Conservation (phyloP, 2,797 vertebrate genomes). For the Momotus momota region DNA sequence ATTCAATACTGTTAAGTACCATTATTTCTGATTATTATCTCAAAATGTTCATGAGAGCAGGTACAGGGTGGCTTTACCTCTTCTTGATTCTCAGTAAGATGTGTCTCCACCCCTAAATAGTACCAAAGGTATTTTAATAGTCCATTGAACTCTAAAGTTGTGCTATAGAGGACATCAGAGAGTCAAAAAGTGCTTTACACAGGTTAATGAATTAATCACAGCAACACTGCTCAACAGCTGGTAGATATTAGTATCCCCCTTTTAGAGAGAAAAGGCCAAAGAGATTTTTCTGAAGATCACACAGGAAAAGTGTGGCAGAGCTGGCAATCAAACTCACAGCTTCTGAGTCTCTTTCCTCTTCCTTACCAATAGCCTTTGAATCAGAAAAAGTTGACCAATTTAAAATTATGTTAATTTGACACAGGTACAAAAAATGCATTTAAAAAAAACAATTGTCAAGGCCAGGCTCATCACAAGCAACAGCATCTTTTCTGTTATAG, state of each 20-base stretch:
- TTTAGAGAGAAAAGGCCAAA: conserved; percentile 8
- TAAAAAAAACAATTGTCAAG: not conserved
- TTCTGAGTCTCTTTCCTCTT: conserved; percentile 55
- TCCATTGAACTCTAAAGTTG: not conserved
- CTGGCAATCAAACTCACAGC: conserved; percentile 59
- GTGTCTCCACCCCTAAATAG: not conserved
- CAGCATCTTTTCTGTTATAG: not conserved
- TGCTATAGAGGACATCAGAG: not conserved
- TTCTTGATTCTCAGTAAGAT: not conserved
- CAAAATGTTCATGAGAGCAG: not conserved
- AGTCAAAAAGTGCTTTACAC: not conserved
- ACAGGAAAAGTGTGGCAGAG: conserved; percentile 33
- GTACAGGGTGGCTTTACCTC: not conserved
- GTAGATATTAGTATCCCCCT: conserved; percentile 48
- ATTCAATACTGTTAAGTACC: not conserved
- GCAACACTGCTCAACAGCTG: conserved; percentile 35
- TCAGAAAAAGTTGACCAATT: conserved; percentile 36
- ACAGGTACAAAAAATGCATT: fast-evolving
- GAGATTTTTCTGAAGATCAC: not conserved
- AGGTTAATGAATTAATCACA: conserved; percentile 54
- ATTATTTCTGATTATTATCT: not conserved
- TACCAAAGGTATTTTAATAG: not conserved
- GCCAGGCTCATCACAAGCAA: not conserved
- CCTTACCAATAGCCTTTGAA: conserved; percentile 62
- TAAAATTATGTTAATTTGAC: not conserved